Evolutionary conservation across 1,140 invertebrate species (phyloP).

Genomic region (Piezodorus guildinii): DNA sequence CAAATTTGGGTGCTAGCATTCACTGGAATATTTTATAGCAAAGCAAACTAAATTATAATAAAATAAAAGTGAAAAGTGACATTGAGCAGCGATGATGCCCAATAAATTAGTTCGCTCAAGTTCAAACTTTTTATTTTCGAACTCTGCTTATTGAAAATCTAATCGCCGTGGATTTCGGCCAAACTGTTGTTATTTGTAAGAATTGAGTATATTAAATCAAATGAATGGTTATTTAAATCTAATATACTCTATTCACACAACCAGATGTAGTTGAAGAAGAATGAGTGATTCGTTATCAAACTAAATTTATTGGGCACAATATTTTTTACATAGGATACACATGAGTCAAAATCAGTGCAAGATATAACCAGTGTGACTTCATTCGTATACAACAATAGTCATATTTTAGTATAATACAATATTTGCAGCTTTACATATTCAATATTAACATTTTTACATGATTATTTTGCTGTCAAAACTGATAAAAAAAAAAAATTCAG

Average conservation of each 20-base stretch:
- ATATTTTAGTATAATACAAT: too few species aligned
- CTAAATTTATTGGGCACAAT: constrained; percentile 47
- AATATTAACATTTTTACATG: too few species aligned
- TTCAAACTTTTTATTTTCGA: constrained; percentile 25
- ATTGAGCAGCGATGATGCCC: constrained; percentile 29
- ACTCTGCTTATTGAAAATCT: constrained; percentile 26
- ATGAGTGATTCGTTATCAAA: constrained; percentile 27
- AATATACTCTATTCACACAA: constrained; percentile 1
- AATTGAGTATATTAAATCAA: constrained; percentile 8
- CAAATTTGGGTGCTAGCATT: constrained; percentile 5
- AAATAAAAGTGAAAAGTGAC: constrained; percentile 21
- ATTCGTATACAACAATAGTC: too few species aligned
- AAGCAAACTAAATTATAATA: constrained; percentile 23
- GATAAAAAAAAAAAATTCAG: too few species aligned
- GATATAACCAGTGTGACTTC: constrained; percentile 32
- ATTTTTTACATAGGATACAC: constrained; percentile 27
- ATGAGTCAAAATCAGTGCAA: constrained; percentile 31
- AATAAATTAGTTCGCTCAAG: constrained; percentile 34
- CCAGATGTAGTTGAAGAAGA: neutral
- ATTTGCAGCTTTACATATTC: too few species aligned
- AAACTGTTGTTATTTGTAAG: neutral
- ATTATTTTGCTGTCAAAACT: too few species aligned
- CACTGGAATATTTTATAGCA: neutral
- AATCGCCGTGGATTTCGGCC: constrained; percentile 3
- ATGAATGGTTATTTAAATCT: neutral